Evolutionary conservation across 2,797 vertebrate species (phyloP).

Genomic region (Notoglanidium macrostoma): DNA sequence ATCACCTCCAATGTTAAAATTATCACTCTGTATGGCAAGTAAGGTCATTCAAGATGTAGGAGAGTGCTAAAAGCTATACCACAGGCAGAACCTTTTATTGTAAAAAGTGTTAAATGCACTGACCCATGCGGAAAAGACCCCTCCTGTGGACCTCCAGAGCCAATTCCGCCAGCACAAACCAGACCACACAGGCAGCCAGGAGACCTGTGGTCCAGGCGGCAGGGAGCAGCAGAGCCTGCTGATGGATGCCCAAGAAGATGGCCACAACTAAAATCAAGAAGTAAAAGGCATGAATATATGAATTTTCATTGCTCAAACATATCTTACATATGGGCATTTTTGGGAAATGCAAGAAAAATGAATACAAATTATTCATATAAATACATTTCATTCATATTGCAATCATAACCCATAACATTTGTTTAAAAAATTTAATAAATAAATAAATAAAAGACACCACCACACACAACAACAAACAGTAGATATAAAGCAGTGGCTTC

Average conservation of each 20-base stretch:
- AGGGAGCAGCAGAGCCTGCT: conserved; percentile 79
- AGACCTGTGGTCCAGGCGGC: conserved; percentile 75
- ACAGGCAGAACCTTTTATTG: neutral
- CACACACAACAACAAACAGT: neutral
- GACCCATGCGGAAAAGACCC: conserved; percentile 75
- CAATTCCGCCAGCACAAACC: conserved; percentile 78
- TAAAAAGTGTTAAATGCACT: conserved; percentile 33
- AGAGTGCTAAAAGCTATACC: neutral
- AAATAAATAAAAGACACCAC: too few species aligned
- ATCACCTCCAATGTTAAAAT: conserved; percentile 22
- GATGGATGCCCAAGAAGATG: conserved; percentile 82
- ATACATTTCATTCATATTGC: neutral
- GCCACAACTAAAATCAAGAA: conserved; percentile 71
- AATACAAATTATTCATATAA: neutral
- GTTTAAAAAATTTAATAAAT: neutral
- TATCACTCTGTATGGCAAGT: conserved; percentile 6
- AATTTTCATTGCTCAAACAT: neutral
- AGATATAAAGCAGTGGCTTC: neutral
- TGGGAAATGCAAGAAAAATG: neutral
- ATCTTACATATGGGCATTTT: neutral
- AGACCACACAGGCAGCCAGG: conserved; percentile 80
- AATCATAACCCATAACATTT: neutral
- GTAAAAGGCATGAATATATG: neutral
- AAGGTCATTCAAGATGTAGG: neutral
- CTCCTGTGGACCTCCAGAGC: conserved; percentile 79